Percentiles rank a stretch among this genome's conserved stretches.
phyloP scores from a whole-genome alignment of 2,888 invertebrate genomes.

The Pristionchus mayeri region DNA sequence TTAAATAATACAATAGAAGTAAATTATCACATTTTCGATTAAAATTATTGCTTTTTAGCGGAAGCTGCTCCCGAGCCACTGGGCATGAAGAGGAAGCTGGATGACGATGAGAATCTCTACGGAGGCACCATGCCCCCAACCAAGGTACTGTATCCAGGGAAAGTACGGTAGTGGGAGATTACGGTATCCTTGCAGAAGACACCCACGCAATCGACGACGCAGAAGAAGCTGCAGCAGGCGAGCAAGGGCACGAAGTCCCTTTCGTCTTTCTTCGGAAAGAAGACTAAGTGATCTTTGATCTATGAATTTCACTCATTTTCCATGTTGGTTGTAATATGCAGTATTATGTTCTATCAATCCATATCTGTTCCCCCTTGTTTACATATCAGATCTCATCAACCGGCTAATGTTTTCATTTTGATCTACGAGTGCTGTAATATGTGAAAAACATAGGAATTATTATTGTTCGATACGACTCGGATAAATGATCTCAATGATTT shows the following conservation, averaged over 20 bases:
- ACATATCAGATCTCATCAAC: slow-evolving; percentile 44
- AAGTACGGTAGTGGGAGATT: background rate
- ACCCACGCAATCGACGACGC: slow-evolving; percentile 57
- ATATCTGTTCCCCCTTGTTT: background rate
- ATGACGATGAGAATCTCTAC: slow-evolving; percentile 49
- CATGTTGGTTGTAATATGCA: slow-evolving; percentile 3
- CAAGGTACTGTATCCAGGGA: slow-evolving; percentile 4
- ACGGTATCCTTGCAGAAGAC: slow-evolving; percentile 51
- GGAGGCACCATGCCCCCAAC: background rate
- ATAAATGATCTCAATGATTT: background rate
- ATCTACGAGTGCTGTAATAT: slow-evolving; percentile 48
- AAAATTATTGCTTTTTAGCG: background rate
- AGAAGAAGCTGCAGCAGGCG: slow-evolving; percentile 66
- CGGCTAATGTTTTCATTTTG: slow-evolving; percentile 23
- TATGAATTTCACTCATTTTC: background rate
- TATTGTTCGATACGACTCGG: background rate
- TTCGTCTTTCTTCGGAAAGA: slow-evolving; percentile 63
- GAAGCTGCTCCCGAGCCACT: slow-evolving; percentile 24
- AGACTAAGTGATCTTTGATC: slow-evolving; percentile 50
- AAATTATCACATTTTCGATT: too few species aligned
- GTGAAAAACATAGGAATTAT: slow-evolving; percentile 39
- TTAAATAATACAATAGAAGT: too few species aligned
- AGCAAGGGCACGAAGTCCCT: slow-evolving; percentile 69
- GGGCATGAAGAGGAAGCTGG: slow-evolving; percentile 42
- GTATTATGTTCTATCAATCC: background rate